These are phyloP conservation scores for Emydocephalus ijimae DNA, from an alignment of 2,113 vertebrate genomes.

Conservation along the genomic window DNA sequence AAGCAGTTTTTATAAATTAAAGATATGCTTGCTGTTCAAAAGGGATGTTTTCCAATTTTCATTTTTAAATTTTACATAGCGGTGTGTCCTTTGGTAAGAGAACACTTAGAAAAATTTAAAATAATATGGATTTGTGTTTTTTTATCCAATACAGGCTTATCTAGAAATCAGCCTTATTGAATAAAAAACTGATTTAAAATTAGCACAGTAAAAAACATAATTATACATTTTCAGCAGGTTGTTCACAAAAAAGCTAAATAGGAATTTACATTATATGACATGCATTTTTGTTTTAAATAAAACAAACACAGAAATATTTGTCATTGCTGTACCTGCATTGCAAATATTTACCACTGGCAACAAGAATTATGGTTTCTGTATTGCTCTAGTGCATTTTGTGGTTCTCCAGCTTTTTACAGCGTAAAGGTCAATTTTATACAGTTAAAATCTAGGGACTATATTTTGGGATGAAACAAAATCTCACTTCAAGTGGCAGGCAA, in stretches of 20 bases:
- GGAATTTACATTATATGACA: background rate
- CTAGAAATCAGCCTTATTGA: background rate
- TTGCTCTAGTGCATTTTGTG: background rate
- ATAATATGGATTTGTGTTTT: background rate
- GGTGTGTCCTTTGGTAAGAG: background rate
- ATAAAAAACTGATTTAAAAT: too few species aligned
- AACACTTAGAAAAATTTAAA: background rate
- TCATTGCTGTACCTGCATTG: background rate
- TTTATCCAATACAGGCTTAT: background rate
- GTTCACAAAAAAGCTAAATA: background rate
- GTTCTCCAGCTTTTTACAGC: background rate
- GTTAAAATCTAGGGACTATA: background rate
- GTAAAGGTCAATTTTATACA: background rate
- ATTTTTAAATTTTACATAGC: background rate
- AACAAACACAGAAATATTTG: background rate
- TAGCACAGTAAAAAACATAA: background rate
- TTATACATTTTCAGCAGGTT: background rate
- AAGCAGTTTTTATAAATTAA: background rate
- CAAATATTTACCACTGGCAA: background rate
- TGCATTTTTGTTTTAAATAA: background rate
- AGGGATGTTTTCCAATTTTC: background rate
- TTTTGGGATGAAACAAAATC: conserved; percentile 2
- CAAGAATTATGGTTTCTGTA: background rate
- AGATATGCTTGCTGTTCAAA: background rate
- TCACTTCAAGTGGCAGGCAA: background rate